These are phyloP conservation scores for Sylvia borin DNA, from an alignment of 2,797 vertebrate species.

Conservation along the genomic window DNA sequence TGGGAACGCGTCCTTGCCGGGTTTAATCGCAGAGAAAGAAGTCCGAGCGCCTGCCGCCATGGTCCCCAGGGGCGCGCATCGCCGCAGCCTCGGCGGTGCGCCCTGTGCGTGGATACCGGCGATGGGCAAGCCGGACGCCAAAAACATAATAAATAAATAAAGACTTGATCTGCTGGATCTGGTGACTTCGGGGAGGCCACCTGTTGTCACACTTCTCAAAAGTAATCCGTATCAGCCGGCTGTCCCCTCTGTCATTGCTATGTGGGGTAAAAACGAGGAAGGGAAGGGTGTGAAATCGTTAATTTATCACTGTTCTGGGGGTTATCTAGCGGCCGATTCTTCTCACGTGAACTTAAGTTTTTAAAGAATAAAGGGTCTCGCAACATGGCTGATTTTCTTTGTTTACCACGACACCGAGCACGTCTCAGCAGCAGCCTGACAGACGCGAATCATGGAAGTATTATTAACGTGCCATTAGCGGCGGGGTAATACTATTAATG, in stretches of 20 bases:
- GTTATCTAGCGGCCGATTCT: not conserved
- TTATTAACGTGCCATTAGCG: conserved; percentile 12
- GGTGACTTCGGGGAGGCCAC: not conserved
- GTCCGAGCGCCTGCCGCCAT: not conserved
- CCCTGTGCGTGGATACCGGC: fast-evolving
- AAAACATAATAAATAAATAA: not conserved
- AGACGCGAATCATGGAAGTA: not conserved
- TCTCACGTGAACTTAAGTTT: not conserved
- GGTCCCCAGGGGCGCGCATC: not conserved
- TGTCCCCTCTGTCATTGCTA: not conserved
- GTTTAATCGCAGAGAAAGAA: no score
- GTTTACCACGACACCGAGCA: not conserved
- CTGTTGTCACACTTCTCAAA: conserved; percentile 2
- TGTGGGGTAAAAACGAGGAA: not conserved
- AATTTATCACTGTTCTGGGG: not conserved
- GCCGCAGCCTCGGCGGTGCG: not conserved
- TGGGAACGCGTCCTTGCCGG: not conserved
- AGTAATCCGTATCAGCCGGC: not conserved
- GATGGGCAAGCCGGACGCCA: not conserved
- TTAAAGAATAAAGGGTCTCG: not conserved
- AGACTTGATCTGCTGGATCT: not conserved
- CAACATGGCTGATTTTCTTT: conserved; percentile 37
- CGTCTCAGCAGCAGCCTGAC: not conserved
- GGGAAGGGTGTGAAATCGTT: not conserved
- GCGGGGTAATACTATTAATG: not conserved